Evolutionary conservation across 1,140 invertebrate species (phyloP).

Genomic region (Lasioglossum baleicum): DNA sequence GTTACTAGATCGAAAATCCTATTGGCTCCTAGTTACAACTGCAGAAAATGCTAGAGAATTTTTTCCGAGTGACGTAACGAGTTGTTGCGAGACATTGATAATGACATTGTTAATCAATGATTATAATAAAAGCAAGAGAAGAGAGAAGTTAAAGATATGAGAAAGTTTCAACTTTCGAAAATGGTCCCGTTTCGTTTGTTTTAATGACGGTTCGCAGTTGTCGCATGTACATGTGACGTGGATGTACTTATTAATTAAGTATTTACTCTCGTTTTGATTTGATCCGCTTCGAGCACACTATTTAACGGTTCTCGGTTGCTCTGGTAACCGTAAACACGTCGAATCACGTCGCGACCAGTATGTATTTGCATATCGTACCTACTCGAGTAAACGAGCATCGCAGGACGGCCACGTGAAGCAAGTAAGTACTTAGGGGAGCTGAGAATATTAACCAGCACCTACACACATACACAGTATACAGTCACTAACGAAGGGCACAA

Average conservation of each 20-base stretch:
- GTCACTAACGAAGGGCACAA: not conserved
- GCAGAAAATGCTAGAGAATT: not conserved
- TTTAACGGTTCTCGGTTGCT: not conserved
- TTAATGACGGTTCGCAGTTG: not conserved
- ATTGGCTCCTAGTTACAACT: not conserved
- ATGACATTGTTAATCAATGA: too few species aligned
- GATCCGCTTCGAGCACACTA: constrained; percentile 17
- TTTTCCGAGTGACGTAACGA: not conserved
- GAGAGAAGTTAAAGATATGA: not conserved
- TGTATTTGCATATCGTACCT: not conserved
- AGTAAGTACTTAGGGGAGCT: constrained; percentile 23
- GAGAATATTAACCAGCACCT: constrained; percentile 6
- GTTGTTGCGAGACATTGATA: not conserved
- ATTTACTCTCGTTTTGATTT: constrained; percentile 2
- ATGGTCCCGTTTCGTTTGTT: not conserved
- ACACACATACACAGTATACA: too few species aligned
- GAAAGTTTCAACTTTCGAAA: constrained; percentile 20
- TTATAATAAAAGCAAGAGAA: not conserved
- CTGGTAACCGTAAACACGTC: not conserved
- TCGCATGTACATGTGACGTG: constrained; percentile 35
- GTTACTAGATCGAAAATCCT: not conserved
- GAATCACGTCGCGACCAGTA: not conserved
- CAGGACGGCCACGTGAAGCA: not conserved
- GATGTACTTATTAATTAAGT: not conserved
- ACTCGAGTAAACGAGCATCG: not conserved